A percentile compares a stretch with the other conserved stretches of the same genome.
Conservation (phyloP, 1,140 invertebrate species). For the Sycobia sp. region DNA sequence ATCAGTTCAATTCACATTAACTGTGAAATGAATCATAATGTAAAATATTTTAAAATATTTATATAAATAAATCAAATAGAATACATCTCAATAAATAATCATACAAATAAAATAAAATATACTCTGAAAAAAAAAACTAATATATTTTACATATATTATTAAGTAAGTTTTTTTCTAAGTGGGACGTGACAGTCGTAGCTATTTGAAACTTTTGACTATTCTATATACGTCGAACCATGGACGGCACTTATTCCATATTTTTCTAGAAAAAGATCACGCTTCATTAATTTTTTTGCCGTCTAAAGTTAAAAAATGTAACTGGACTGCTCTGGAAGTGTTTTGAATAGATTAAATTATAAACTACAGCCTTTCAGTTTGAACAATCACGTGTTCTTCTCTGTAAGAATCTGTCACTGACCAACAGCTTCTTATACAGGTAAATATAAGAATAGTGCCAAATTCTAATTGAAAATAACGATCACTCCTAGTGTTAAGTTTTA, state of each 20-base stretch:
- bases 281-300: neutral
- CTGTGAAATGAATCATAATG: no score
- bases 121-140: no score
- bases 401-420: conserved; percentile 74
- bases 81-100: no score
- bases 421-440: conserved; percentile 81
- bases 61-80: no score
- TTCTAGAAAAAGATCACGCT: conserved; percentile 38
- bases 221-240: conserved; percentile 47
- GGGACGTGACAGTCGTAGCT: no score
- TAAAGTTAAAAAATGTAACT: conserved; percentile 15
- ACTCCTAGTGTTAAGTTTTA: conserved; percentile 63
- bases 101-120: no score
- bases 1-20: no score
- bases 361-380: conserved; percentile 73
- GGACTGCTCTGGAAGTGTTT: conserved; percentile 11
- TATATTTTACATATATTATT: no score
- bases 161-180: no score
- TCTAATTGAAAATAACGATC: conserved; percentile 69
- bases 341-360: conserved; percentile 30
- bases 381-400: conserved; percentile 74
- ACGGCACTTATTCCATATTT: conserved; percentile 45
- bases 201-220: no score
- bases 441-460: conserved; percentile 81
- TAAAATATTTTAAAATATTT: no score